Conservation (phyloP, 2,888 invertebrate species). For the Oscheius sp. region DNA sequence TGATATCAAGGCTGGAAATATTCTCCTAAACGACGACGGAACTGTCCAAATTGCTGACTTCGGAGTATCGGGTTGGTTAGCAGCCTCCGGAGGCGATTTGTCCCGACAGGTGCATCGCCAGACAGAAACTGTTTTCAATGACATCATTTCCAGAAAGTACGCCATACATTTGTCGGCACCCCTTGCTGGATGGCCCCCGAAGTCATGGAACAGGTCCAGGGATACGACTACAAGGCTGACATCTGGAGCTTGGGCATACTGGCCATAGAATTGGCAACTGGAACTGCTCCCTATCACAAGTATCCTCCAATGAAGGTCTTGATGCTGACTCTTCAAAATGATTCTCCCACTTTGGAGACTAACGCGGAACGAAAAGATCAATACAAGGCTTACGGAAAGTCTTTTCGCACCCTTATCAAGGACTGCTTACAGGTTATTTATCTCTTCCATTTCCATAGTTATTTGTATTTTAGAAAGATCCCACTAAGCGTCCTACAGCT, state of each 20-base stretch:
- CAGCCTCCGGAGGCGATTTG: conserved; percentile 87
- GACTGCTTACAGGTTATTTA: conserved; percentile 89
- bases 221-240: conserved; percentile 92
- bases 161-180: conserved; percentile 98
- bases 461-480: conserved; percentile 67
- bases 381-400: conserved; percentile 89
- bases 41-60: conserved; percentile 98
- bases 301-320: conserved; percentile 98
- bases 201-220: conserved; percentile 92
- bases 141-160: conserved; percentile 79
- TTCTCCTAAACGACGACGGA: conserved; percentile 93
- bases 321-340: conserved; percentile 97
- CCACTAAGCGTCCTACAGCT: conserved; percentile 83
- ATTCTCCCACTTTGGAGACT: conserved; percentile 94
- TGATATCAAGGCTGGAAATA: conserved; percentile 88
- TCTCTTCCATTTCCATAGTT: background rate
- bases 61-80: conserved; percentile 88
- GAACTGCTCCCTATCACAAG: conserved; percentile 97
- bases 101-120: conserved; percentile 80
- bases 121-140: background rate
- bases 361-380: conserved; percentile 95
- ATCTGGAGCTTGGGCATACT: conserved; percentile 95
- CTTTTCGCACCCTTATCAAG: conserved; percentile 93
- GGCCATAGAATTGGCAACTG: conserved; percentile 97
- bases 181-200: conserved; percentile 99